Conservation (phyloP, 2,113 vertebrate genomes). For the Passer montanus region DNA sequence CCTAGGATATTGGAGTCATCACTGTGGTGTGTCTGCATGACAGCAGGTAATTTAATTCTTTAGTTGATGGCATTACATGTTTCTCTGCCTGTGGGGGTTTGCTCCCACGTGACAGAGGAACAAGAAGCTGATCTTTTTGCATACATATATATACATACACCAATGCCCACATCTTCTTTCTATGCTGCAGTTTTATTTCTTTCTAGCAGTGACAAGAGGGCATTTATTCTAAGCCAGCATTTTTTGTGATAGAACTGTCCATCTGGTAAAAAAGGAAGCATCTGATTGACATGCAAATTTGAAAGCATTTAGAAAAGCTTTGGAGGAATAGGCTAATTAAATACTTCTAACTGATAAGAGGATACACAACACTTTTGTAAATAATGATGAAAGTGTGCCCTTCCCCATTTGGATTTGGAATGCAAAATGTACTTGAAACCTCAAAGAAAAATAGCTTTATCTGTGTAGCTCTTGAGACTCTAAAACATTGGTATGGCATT, state of each 20-base stretch:
- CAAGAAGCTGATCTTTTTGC: background rate
- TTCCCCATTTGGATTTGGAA: background rate
- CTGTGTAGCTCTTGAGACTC: background rate
- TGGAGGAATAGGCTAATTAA: background rate
- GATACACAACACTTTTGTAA: background rate
- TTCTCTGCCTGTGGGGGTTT: background rate
- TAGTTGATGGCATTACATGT: background rate
- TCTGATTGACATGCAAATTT: conserved; percentile 18
- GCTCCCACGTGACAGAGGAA: background rate
- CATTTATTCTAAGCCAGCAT: background rate
- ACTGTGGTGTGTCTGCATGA: background rate
- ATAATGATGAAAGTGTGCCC: background rate
- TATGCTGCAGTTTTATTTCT: background rate
- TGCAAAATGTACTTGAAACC: background rate
- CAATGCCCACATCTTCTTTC: background rate
- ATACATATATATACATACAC: background rate
- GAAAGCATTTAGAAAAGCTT: conserved; percentile 24
- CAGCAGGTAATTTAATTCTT: background rate
- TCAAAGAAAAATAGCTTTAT: background rate
- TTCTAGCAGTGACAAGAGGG: background rate
- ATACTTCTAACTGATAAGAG: background rate
- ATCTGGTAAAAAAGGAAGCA: background rate
- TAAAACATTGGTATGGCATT: background rate
- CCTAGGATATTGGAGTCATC: background rate
- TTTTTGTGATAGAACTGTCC: background rate